Base-by-base conservation (phyloP, 2,113 vertebrate species). In the Bolborhynchus lineola region DNA sequence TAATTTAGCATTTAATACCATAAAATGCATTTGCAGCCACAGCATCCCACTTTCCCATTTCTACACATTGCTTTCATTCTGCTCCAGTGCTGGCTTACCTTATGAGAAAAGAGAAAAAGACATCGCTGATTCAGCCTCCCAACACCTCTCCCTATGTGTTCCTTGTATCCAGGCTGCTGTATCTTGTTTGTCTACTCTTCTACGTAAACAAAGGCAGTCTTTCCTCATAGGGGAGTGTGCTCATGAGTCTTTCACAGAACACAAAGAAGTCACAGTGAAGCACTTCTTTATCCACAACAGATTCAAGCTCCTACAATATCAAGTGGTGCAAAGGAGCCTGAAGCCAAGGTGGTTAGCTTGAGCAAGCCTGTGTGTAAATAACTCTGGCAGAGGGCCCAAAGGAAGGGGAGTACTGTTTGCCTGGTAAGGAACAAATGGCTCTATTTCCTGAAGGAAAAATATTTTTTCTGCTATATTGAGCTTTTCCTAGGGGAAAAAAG, bases 141-240 rank as follows among this genome's bases (percentile, higher is more conserved):
- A 68, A 15, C 59, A 68, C 65, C 23, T 70, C 55, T 91, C 64
- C 55, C 65, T 29, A 1, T 39, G 57, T 3, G 6, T 72, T 88
- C 53, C 83, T 75, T 89, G 81, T 86, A 81, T 64, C 86, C 6
- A 3, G 76, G 69, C 86, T 82, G 62, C 74, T 71, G 69, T 71
- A 53, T 82, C 92, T 93, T 86, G 90, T 95, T 94, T 94, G 65
- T 93, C 93, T 84, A 13, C 72, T 92, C 88, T 84, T 64, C 90
- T 46, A 70, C 8, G 0, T 88, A 96, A 96, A 92, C 80, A 90
- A 77, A 77, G 67, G 52, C 69, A 78, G 57, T 88, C 80, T 64
- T 95, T 95, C 74, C 62, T 91, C 92, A 92, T 1, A 62, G 57
- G 76, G 86, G 81, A 95, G 69, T 68, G 90, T 94, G 74, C 86